Evolutionary conservation across 2,888 invertebrate species (phyloP), one percentile per base, ranked within the genome.

Genomic region (Epirrhoe alternata): DNA sequence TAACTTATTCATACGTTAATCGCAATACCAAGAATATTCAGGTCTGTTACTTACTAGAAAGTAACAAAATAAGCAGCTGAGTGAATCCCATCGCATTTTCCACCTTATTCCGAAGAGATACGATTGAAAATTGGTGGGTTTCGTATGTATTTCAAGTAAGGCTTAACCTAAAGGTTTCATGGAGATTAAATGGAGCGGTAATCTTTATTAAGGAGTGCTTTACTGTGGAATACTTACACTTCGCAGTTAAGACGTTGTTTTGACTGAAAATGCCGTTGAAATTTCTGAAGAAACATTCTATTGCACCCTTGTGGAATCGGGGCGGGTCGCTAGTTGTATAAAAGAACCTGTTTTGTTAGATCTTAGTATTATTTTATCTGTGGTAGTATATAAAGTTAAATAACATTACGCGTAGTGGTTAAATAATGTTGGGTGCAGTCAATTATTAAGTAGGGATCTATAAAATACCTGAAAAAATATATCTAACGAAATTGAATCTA

Each of bases 101-200:
- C 12, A 51, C 56, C n/a, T 0, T 62, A 56, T 52, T 56, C 33
- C 56, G n/a, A 24, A 6, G 16, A 42, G 16, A 51, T 50, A 50
- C 17, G 50, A 31, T 50, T 42, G 10, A 16, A 54, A 49, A 16
- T 51, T 10, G 10, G 6, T 42, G 12, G n/a, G 35, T 52, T 35
- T 42, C 33, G 52, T 53, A 42, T 38, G 65, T 57, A 30, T 61
- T 65, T 47, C 52, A 53, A 66, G 49, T 57, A 42, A 42, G 53
- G 58, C 38, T 66, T 61, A 61, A 61, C 61, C 61, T 57, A 47
- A 54, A 50, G 61, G 58, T 59, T 66, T 66, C 61, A 51, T 55
- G 42, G 38, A 66, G 66, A 66, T 66, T 59, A 66, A 56, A 63
- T 55, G 62, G 51, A 59, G 51, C 59, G 50, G 54, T 24, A 59